Evolutionary conservation across 53 echinoderm and acorn worm genomes (phyloP), one percentile per base, ranked within the genome.

Genomic region (Echinometra lucunter): DNA sequence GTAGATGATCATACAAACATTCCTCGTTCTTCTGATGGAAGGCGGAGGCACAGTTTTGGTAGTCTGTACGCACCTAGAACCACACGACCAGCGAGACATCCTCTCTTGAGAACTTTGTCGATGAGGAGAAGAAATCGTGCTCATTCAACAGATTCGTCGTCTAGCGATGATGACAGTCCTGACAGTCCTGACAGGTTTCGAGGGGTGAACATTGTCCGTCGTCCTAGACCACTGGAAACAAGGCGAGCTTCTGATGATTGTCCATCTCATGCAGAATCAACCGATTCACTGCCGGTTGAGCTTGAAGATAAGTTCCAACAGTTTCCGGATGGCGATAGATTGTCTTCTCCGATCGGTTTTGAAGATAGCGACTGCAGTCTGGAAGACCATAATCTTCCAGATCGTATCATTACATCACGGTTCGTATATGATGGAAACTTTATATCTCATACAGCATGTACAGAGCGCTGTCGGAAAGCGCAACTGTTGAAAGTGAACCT

Each of bases 261-360:
- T 49, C 85, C 85, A 28, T 85, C 85, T 45, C 49, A 85, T 28
- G 49, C 47, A 10, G 85, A 37, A 49, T 85, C 85, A 11, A 27
- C 47, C 53, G 85, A 85, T 85, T 85, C 85, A 19, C 58, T 90
- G 38, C 25, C 58, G 13, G 66, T 70, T 30, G 44, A 91, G 15
- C 91, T 25, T 13, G 91, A 69, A 47, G 91, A 91, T 91, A 91
- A 91, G 45, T 91, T 58, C 28, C 91, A 91, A 37, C 91, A 91
- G 72, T 91, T 91, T 69, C 91, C 91, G 1, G 91, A 91, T 45
- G 72, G 91, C 7, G 89, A 89, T 25, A 85, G 85, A 47, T 49
- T 85, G 49, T 85, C 85, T 30, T 85, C 85, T 49, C 47, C 85
- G n/a, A 49, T 30, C 28, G 53, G 37, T 11, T 85, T 49, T 49